Percentiles rank a stretch among this genome's conserved stretches.
Evolutionary conservation across 2,113 vertebrate genomes (phyloP).

Genomic region (Equus quagga): DNA sequence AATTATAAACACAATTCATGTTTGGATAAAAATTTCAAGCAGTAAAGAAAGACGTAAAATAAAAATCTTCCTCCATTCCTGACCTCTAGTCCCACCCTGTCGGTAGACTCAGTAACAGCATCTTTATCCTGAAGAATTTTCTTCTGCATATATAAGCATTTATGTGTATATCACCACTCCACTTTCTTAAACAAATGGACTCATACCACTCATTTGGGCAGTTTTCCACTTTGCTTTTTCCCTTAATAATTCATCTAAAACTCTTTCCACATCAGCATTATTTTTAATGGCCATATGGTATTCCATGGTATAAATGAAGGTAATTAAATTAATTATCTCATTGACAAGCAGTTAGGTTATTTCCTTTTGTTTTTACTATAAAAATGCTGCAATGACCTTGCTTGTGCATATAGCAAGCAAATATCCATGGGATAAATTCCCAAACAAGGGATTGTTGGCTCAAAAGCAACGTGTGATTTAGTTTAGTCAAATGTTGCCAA

Average conservation of each 20-base stretch:
- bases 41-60: neutral
- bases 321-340: conserved; percentile 1
- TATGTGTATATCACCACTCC: neutral
- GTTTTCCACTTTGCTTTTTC: neutral
- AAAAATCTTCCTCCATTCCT: neutral
- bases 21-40: neutral
- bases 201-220: neutral
- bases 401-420: neutral
- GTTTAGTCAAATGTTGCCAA: neutral
- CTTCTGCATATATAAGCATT: neutral
- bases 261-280: neutral
- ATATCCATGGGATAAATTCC: neutral
- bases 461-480: neutral
- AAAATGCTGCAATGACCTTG: neutral
- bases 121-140: neutral
- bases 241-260: conserved; percentile 18
- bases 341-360: neutral
- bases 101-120: neutral
- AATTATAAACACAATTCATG: neutral
- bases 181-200: conserved; percentile 3
- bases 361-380: neutral
- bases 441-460: neutral
- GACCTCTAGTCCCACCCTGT: neutral
- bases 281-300: neutral
- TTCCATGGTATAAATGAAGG: neutral